Base-by-base conservation (phyloP, 2,888 invertebrate genomes). In the Deilephila porcellus region DNA sequence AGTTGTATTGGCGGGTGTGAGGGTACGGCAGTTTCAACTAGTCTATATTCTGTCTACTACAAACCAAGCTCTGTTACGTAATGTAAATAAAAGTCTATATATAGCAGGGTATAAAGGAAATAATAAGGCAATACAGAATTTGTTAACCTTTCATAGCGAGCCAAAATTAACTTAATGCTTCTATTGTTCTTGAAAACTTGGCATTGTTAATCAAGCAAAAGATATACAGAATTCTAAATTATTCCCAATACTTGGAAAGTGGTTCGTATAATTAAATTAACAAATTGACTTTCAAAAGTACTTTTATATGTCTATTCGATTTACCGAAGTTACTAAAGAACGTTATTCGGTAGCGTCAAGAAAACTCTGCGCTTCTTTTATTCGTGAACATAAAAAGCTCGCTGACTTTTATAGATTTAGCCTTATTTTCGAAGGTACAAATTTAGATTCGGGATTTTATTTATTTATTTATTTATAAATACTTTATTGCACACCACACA, bases 351-450 rank as follows among this genome's bases (percentile, higher is more conserved):
- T 17, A 67, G 25, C 67, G 45, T 29, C 20, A 67, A 67, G 52
- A 67, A 67, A 67, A 52, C 45, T 37, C 37, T 17, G 67, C 45
- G 25, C 45, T 67, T 52, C 67, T 25, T 67, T 67, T 67, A 67
- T 52, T 45, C 25, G 52, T 20, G 17, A 25, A 52, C 67, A 67
- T 59, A 71, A 71, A 71, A 71, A 60, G 25, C 37, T 25, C 70
- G 20, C 67, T 71, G 71, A 76, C 72, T 73, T 74, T 73, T 73
- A 64, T 60, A 73, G 67, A 56, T 60, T 70, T 74, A 63, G 73
- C 37, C 67, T 72, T 52, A 72, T 52, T 53, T 60, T 59, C 25
- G 17, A 52, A 72, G 72, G 74, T 74, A 72, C 76, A 32, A 64
- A 67, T 67, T 67, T 52, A 25, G 72, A 71, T 74, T 25, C 29